Base-by-base conservation (phyloP, 2,797 vertebrate species). In the Gobio occitaniae region DNA sequence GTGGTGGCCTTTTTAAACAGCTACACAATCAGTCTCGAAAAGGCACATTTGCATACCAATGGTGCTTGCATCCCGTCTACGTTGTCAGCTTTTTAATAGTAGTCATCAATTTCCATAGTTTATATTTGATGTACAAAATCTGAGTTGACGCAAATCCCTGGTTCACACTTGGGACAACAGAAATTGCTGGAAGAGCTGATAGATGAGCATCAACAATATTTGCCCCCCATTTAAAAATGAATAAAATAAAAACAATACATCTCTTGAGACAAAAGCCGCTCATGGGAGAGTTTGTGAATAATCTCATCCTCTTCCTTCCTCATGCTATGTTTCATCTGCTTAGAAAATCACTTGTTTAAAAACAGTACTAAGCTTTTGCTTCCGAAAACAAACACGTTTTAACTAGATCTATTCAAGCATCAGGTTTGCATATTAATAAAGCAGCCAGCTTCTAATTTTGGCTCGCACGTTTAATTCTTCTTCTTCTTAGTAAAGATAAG, bases 1-100 rank as follows among this genome's bases (percentile, higher is more conserved):
- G 3, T 38, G 7, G 32, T 80, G 65, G 12, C 48, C 48, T 80
- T 65, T 80, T 69, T 16, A 80, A 68, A 80, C 61, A 68, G 44
- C 68, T 32, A 70, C 78, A n/a, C 47, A n/a, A 21, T 52, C 72
- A 54, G 6, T 38, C 32, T 70, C 11, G 8, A 80, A 80, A 80
- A 70, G 32, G 19, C 47, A 38, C 79, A 80, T 80, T 70, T 80
- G 50, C 79, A 70, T 68, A 80, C 25, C 21, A 81, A 81, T 70
- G 50, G 29, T 70, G 78, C 77, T 50, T 66, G 77, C 29, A 17
- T 56, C 13, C 19, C 2, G 6, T 80, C 15, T 36, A 66, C 48
- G 44, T 70, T 56, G 48, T 70, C 48, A 19, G 19, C 32, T 41
- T 54, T 68, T 68, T 80, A 69, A 69, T 80, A 21, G 44, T 8